Evolutionary conservation across 2,113 vertebrate genomes (phyloP).

Genomic region (Hymenochirus boettgeri): DNA sequence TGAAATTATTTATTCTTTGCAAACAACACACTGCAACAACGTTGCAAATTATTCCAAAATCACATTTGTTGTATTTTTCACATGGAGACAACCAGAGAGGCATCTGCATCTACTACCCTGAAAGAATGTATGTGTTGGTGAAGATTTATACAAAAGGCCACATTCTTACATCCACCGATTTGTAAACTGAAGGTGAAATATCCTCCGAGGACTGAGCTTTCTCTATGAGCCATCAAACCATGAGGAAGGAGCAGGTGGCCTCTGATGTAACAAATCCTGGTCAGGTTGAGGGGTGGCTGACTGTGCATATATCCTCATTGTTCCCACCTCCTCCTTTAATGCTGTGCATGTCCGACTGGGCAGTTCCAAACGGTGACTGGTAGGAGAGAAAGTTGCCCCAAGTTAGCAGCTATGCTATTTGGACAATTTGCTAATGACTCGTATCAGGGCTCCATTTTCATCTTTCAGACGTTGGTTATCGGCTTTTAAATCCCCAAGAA

Average conservation of each 20-base stretch:
- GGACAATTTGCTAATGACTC: constrained; percentile 98
- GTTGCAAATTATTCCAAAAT: too few species aligned
- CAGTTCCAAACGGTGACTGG: constrained; percentile 35
- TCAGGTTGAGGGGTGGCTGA: constrained; percentile 24
- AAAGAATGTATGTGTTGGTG: too few species aligned
- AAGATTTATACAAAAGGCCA: too few species aligned
- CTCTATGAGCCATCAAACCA: not conserved
- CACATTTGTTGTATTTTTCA: too few species aligned
- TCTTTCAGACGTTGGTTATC: constrained; percentile 98
- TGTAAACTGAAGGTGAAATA: not conserved
- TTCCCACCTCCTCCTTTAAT: constrained; percentile 8
- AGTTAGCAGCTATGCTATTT: constrained; percentile 68
- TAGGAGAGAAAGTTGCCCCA: constrained; percentile 39
- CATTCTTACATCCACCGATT: not conserved
- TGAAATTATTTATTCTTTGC: too few species aligned
- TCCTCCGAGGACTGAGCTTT: not conserved
- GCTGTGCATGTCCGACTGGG: constrained; percentile 21
- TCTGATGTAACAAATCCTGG: constrained; percentile 19
- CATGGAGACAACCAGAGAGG: too few species aligned
- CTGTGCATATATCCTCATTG: not conserved
- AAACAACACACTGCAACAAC: too few species aligned
- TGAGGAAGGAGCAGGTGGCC: not conserved
- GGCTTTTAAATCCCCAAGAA: constrained; percentile 90
- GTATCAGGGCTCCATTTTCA: constrained; percentile 95
- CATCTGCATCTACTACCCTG: too few species aligned